A percentile compares a stretch with the other conserved stretches of the same genome.
phyloP scores from a whole-genome alignment of 2,888 invertebrate genomes.

The Andrena dorsata region DNA sequence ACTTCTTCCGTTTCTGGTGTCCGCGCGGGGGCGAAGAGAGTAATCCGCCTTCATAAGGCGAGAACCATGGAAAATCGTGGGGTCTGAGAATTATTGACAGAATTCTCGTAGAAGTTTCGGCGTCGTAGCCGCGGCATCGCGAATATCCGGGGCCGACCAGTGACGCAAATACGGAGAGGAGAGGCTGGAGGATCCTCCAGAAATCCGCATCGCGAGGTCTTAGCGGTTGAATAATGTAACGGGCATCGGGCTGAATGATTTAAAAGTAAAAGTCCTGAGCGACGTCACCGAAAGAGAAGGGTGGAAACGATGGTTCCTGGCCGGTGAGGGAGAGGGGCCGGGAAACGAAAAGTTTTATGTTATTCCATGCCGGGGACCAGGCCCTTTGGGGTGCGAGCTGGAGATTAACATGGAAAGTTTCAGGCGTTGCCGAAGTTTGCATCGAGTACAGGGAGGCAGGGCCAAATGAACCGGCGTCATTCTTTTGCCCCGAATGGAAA shows the following conservation, averaged over 20 bases:
- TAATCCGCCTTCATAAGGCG: slow-evolving; percentile 44
- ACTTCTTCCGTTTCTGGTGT: background rate
- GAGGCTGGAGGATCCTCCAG: slow-evolving; percentile 62
- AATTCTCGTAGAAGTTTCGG: slow-evolving; percentile 54
- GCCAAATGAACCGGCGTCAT: slow-evolving; percentile 69
- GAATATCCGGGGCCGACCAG: slow-evolving; percentile 42
- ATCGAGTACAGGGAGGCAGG: slow-evolving; percentile 59
- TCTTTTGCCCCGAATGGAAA: slow-evolving; percentile 60
- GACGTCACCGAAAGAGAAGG: slow-evolving; percentile 64
- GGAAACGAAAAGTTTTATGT: slow-evolving; percentile 75
- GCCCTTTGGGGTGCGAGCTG: slow-evolving; percentile 70
- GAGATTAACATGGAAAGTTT: slow-evolving; percentile 79
- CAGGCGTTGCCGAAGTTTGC: slow-evolving; percentile 66
- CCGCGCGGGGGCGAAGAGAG: slow-evolving; percentile 24
- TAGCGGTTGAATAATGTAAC: slow-evolving; percentile 82
- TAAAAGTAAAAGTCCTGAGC: slow-evolving; percentile 81
- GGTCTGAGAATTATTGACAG: slow-evolving; percentile 64
- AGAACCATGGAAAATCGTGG: slow-evolving; percentile 36
- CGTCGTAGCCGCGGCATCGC: slow-evolving; percentile 50
- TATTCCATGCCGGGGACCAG: slow-evolving; percentile 67
- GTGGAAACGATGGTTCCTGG: slow-evolving; percentile 7
- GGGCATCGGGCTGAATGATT: slow-evolving; percentile 81
- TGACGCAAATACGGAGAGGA: slow-evolving; percentile 52
- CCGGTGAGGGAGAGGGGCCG: background rate
- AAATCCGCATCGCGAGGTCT: slow-evolving; percentile 76